Conservation (phyloP, 2,797 vertebrate genomes). For the Cuculus canorus region DNA sequence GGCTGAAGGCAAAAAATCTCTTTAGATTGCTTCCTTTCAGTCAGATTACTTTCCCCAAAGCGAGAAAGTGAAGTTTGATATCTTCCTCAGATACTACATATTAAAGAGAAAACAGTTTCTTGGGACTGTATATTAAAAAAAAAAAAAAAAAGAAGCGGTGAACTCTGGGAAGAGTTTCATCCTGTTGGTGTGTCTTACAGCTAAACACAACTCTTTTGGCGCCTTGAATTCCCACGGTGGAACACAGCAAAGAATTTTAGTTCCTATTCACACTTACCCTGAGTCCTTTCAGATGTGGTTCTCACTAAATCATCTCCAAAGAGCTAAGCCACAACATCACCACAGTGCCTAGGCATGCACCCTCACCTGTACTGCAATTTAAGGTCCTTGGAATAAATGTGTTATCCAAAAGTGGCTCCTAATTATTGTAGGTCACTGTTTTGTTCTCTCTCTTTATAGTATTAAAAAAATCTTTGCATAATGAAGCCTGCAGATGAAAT, state of each 20-base stretch:
- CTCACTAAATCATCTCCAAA: neutral
- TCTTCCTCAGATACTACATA: neutral
- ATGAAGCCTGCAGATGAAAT: neutral
- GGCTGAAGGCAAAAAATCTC: neutral
- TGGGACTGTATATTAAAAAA: neutral
- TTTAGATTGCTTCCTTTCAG: neutral
- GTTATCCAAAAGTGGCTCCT: neutral
- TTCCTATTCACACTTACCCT: neutral
- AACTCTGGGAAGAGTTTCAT: neutral
- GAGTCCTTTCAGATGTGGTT: neutral
- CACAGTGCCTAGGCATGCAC: neutral
- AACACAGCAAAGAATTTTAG: neutral
- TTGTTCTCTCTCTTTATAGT: neutral
- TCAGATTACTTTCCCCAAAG: neutral
- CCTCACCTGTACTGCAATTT: neutral
- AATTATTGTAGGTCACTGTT: neutral
- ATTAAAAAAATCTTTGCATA: neutral
- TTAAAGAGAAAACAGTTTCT: neutral
- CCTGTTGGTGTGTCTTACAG: neutral
- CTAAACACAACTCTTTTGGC: neutral
- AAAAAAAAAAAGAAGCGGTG: neutral
- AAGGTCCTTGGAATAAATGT: neutral
- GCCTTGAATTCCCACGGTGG: neutral
- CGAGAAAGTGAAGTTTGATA: neutral
- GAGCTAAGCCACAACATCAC: neutral